phyloP scores from a whole-genome alignment of 2,888 invertebrate genomes.

The Entomobrya proxima region DNA sequence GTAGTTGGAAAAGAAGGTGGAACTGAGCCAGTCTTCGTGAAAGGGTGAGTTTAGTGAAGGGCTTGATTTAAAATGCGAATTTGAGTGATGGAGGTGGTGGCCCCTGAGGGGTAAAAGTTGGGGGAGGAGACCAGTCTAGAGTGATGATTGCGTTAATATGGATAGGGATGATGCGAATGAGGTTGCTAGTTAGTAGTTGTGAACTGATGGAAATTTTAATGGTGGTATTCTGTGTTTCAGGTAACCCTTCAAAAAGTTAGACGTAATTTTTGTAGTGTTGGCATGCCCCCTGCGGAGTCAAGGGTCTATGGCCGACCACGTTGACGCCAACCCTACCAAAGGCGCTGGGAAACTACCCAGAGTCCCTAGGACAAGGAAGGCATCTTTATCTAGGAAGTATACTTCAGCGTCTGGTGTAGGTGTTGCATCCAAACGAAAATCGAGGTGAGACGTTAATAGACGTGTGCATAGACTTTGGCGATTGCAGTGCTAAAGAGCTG shows the following conservation, averaged over 20 bases:
- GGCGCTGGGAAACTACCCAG: slow-evolving; percentile 77
- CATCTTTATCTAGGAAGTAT: slow-evolving; percentile 63
- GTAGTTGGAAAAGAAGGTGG: too few relatives aligned
- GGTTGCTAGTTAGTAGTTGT: not conserved
- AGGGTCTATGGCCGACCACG: slow-evolving; percentile 77
- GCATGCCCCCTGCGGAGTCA: slow-evolving; percentile 78
- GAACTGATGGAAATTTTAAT: not conserved
- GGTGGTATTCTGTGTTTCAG: slow-evolving; percentile 36
- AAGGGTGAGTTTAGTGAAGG: too few relatives aligned
- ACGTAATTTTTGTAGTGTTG: slow-evolving; percentile 72
- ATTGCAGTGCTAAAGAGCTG: too few relatives aligned
- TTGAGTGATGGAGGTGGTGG: too few relatives aligned
- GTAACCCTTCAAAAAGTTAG: slow-evolving; percentile 61
- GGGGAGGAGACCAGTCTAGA: too few relatives aligned
- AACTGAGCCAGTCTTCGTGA: too few relatives aligned
- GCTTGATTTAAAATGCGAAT: too few relatives aligned
- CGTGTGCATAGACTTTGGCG: too few relatives aligned
- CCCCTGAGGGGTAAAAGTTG: too few relatives aligned
- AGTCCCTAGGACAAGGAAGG: slow-evolving; percentile 74
- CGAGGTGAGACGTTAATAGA: too few relatives aligned
- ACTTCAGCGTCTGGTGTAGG: slow-evolving; percentile 64
- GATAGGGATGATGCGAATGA: too few relatives aligned
- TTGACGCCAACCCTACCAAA: slow-evolving; percentile 75
- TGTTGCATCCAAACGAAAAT: slow-evolving; percentile 69
- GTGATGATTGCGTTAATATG: too few relatives aligned